Base-by-base conservation (phyloP, 2,888 invertebrate genomes). In the Charanyca ferruginea region DNA sequence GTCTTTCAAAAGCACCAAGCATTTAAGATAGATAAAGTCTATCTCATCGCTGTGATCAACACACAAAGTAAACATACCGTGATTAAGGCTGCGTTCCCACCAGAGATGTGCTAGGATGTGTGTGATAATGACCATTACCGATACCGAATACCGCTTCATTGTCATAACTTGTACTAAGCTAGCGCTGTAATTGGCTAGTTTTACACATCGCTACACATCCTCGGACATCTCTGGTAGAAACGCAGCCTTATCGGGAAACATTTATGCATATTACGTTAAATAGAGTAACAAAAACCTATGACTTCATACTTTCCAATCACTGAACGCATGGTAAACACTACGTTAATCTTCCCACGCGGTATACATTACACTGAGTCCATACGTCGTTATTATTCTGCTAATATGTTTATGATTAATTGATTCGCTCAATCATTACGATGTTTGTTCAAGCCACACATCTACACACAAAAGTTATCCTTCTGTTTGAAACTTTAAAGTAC, bases 391-490 rank as follows among this genome's bases (percentile, higher is more conserved):
- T 85, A 85, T 77, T 79, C 77, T 62, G 64, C 70, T 84, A 85
- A 80, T 85, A 80, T 85, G 45, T 68, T 73, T 71, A 82, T 87
- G 85, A 87, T 86, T 85, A 81, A 87, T 87, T 83, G 83, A 83
- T 83, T 81, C 71, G 74, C 66, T 73, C 66, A 61, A 73, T 79
- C 77, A 77, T 77, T 74, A 67, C 62, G 62, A 66, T 77, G 53
- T 80, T 75, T 81, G 62, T 44, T 66, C 72, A 64, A 59, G 45
- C 22, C 20, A 20, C 47, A 45, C 20, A 9, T 3, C 4, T n/a
- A 18, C 9, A 73, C 11, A 42, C 28, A 42, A 69, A 69, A 69
- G 8, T 48, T 41, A 22, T 49, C 64, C 62, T 18, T 54, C 0
- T 0, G 0, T 3, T 18, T 5, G 16, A 2, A 2, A 11, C n/a